phyloP scores from a whole-genome alignment of 2,888 invertebrate species.

The Drosophila kambysellisi region DNA sequence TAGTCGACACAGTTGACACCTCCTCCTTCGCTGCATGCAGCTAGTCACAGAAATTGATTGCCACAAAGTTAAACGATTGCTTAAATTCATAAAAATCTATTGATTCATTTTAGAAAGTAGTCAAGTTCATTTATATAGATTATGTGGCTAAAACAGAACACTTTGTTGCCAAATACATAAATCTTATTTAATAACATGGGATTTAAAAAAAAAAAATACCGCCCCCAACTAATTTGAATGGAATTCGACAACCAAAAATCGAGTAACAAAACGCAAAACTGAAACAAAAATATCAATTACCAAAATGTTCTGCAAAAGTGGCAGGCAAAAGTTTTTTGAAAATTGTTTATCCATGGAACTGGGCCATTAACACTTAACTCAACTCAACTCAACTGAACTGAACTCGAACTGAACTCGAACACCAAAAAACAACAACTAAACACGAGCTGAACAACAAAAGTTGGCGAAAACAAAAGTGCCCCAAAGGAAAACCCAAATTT shows the following conservation, averaged over 20 bases:
- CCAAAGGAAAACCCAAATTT: constrained; percentile 56
- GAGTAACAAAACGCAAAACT: constrained; percentile 19
- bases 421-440: constrained; percentile 14
- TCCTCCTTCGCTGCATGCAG: neutral
- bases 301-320: constrained; percentile 36
- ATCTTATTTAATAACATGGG: neutral
- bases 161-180: neutral
- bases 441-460: constrained; percentile 33
- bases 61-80: neutral
- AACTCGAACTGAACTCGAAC: constrained; percentile 15
- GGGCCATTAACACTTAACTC: constrained; percentile 60
- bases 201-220: neutral
- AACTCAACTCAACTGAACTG: neutral
- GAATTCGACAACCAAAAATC: constrained; percentile 36
- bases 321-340: constrained; percentile 50
- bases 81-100: neutral
- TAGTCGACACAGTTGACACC: constrained; percentile 6
- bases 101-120: neutral
- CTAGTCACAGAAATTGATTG: neutral
- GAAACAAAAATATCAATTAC: constrained; percentile 43
- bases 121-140: neutral
- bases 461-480: constrained; percentile 51
- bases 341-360: constrained; percentile 74
- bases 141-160: neutral
- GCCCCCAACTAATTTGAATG: constrained; percentile 5